Base-by-base conservation (phyloP, 2,888 invertebrate species). In the Heliconius cydno region DNA sequence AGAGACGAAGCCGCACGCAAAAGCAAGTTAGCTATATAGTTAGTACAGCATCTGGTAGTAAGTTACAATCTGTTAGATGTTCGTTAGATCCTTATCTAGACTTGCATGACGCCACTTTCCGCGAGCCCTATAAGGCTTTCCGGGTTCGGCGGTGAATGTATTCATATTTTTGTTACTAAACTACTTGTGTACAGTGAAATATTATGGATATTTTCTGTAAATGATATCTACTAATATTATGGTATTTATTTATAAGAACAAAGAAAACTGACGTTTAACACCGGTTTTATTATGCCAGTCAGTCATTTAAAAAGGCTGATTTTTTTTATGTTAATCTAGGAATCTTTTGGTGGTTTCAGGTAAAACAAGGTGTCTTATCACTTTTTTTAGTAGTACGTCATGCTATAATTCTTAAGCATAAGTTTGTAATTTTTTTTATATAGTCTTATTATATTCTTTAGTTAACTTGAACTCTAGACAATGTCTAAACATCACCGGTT, bases 101-200 rank as follows among this genome's bases (percentile, higher is more conserved):
- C 76, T 83, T 75, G 82, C 84, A 82, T 84, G 84, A 83, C 83
- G 84, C 82, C 83, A 81, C 79, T 75, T 75, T 79, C 79, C 72
- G 82, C 80, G 66, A 75, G 81, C 84, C 85, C 57, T 85, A 84
- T 84, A 85, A 76, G 84, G 85, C 60, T 78, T 85, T 85, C 85
- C 85, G 84, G 85, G 84, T 84, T 83, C 78, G 65, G n/a, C 66
- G 52, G 72, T 28, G 57, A 78, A 67, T 73, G 78, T 78, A 73
- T 78, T 78, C 66, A 78, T 78, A 66, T 78, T 78, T 78, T 66
- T 78, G 66, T 73, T 73, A 66, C 52, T 73, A 78, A 41, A 25
- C 34, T 25, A 60, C 30, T 57, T 12, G 60, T 60, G 15, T 57
- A n/a, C 0, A 30, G 9, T 60, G n/a, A 73, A 72, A 60, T 73